A percentile compares a stretch with the other conserved stretches of the same genome.
Evolutionary conservation across 2,888 invertebrate genomes (phyloP).

Genomic region (Teinopalpus imperialis): DNA sequence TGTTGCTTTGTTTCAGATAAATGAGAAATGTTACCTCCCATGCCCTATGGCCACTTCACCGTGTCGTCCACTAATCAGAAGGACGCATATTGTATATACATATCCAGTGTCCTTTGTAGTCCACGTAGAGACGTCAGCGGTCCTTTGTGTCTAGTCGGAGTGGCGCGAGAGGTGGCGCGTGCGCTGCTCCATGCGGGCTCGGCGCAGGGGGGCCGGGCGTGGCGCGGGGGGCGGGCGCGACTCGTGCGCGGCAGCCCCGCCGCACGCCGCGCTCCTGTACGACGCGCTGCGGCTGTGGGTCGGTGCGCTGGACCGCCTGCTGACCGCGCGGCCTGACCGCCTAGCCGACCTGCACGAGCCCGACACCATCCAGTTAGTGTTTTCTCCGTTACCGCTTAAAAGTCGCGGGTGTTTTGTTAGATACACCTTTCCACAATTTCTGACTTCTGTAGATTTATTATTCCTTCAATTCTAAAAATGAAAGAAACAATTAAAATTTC

Average conservation of each 20-base stretch:
- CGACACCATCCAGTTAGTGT: slow-evolving; percentile 42
- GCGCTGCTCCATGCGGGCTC: slow-evolving; percentile 34
- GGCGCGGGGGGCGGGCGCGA: slow-evolving; percentile 23
- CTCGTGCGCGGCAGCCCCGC: slow-evolving; percentile 30
- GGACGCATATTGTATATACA: too few species aligned
- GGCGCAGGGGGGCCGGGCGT: slow-evolving; percentile 17
- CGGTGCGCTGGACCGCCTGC: slow-evolving; percentile 43
- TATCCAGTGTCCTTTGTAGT: too few species aligned
- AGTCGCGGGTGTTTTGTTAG: too few species aligned
- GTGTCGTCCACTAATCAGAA: too few species aligned
- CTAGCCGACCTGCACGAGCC: slow-evolving; percentile 54
- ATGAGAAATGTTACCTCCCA: too few species aligned
- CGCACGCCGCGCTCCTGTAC: slow-evolving; percentile 59
- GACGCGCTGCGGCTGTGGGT: slow-evolving; percentile 62
- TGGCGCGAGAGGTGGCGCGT: slow-evolving; percentile 40
- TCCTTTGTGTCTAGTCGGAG: too few species aligned
- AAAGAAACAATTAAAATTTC: not conserved
- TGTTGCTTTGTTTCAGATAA: too few species aligned
- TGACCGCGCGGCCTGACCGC: slow-evolving; percentile 41
- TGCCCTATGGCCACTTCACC: too few species aligned
- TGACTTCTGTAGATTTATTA: too few species aligned
- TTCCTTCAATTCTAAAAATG: too few species aligned
- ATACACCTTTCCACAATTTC: too few species aligned
- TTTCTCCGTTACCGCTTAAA: not conserved
- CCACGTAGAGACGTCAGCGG: too few species aligned